Evolutionary conservation across 2,113 vertebrate genomes (phyloP), one percentile per base, ranked within the genome.

Genomic region (Peromyscus californicus): DNA sequence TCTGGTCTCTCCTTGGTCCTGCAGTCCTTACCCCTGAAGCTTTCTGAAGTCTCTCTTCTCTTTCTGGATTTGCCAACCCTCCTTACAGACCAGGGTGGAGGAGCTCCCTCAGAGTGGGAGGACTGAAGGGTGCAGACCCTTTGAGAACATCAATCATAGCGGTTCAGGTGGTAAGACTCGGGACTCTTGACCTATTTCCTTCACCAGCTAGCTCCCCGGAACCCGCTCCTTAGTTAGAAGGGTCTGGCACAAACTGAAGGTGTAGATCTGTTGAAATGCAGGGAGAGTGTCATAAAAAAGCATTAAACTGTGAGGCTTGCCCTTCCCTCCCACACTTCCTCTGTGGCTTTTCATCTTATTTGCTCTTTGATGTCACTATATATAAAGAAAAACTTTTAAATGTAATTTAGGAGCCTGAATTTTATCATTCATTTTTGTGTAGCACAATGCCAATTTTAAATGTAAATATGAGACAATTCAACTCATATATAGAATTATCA

Each of bases 351-450:
- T 48, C 13, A 13, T 96, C 8, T 79, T 67, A 86, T 54, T 67
- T 90, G 29, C 5, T 78, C 48, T 45, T 70, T 67, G 78, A 33
- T 33, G 2, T 61, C 65, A 85, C 45, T 91, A 42, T 74, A 82
- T 45, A 45, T 57, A 87, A 83, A 70, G 21, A 75, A 92, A 72
- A 93, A 26, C 29, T 70, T 57, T 45, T 83, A 59, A 89, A 7
- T 33, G 48, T 54, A 26, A 84, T 80, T 93, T 29, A 67, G 57
- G 61, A 69, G 7, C 39, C 78, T 89, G 13, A 69, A 57, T 75
- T 83, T 89, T 91, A 80, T 36, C 82, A 92, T 69, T 89, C 36
- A 84, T 51, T 61, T 88, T 78, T 90, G 67, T 82, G n/a, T 54
- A 87, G 5, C n/a, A 4, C 6, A 79, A 26, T 67, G 33, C 48